These are phyloP conservation scores for Pasiphila rectangulata DNA, from an alignment of 2,888 invertebrate genomes.

Conservation along the genomic window DNA sequence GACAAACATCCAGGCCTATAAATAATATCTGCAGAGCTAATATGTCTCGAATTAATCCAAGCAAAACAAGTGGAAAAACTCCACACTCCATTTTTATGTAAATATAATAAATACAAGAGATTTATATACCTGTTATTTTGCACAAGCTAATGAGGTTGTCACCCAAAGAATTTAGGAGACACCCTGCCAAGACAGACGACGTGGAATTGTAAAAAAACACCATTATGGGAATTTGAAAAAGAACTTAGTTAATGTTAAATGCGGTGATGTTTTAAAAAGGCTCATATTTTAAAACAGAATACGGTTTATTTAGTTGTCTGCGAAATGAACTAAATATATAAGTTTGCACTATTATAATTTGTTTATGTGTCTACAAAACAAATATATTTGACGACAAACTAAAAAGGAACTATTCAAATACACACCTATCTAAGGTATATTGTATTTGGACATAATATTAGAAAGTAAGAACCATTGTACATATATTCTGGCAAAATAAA, in stretches of 20 bases:
- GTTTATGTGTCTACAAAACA: no score
- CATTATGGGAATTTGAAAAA: constrained; percentile 4
- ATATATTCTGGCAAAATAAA: no score
- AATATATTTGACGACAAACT: no score
- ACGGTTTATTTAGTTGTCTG: background rate
- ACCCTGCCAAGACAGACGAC: constrained; percentile 4
- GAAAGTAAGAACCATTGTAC: no score
- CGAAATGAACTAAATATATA: no score
- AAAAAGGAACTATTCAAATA: no score
- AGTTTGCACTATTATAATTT: no score
- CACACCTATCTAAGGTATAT: no score
- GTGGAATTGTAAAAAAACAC: background rate
- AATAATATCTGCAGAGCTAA: constrained; percentile 46
- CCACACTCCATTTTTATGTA: constrained; percentile 56
- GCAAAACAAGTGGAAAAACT: constrained; percentile 56
- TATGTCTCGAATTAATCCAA: constrained; percentile 51
- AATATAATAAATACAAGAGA: constrained; percentile 45
- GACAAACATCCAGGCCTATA: constrained; percentile 31
- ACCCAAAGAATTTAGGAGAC: constrained; percentile 8
- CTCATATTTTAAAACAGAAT: no score
- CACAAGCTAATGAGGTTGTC: constrained; percentile 13
- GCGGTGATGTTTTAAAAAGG: background rate
- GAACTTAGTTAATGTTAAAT: background rate
- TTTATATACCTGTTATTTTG: constrained; percentile 35
- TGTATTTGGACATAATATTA: no score